Conservation (phyloP, 1,140 invertebrate genomes). For the Papilio helenus region DNA sequence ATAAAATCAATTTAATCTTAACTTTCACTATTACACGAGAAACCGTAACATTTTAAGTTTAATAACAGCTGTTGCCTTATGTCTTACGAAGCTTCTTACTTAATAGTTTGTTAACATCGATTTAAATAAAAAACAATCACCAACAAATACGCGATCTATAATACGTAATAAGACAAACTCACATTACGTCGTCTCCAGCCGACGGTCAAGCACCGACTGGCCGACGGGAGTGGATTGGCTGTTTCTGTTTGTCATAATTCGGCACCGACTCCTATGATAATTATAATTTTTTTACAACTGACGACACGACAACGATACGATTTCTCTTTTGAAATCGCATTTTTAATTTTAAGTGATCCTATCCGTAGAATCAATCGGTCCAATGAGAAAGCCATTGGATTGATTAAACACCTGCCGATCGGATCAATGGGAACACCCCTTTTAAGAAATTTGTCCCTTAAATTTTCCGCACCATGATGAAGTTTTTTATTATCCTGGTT, state of each 20-base stretch:
- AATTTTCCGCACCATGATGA: no score
- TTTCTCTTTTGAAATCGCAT: background rate
- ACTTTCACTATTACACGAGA: background rate
- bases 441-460: background rate
- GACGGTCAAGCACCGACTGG: conserved; percentile 42
- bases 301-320: conserved; percentile 19
- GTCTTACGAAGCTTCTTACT: background rate
- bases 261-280: conserved; percentile 24
- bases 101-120: background rate
- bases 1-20: background rate
- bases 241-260: conserved; percentile 26
- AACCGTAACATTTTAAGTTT: background rate
- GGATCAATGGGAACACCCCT: no score
- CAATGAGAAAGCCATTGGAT: no score
- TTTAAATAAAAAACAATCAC: conserved; percentile 2
- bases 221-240: conserved; percentile 34
- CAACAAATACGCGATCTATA: conserved; percentile 20
- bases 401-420: no score
- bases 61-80: background rate
- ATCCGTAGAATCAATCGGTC: no score
- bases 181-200: conserved; percentile 21
- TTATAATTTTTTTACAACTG: background rate
- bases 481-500: background rate
- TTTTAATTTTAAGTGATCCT: background rate
- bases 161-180: conserved; percentile 33